These are phyloP conservation scores for Dicroscelio sp. DNA, from an alignment of 2,888 invertebrate genomes.

Conservation along the genomic window DNA sequence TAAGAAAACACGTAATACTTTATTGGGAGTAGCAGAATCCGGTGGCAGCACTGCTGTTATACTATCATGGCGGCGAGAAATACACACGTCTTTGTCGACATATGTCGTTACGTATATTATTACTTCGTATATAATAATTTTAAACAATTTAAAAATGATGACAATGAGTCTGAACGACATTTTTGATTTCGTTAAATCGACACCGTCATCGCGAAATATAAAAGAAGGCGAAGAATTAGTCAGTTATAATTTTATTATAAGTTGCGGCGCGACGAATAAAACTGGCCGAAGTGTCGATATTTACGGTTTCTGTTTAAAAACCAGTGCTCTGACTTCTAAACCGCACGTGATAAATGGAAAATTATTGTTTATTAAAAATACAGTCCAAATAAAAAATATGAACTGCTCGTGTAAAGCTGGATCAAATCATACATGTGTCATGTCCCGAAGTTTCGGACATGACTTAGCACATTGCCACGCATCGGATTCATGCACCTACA, in stretches of 20 bases:
- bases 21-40: not conserved
- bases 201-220: not conserved
- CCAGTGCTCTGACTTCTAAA: constrained; percentile 13
- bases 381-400: constrained; percentile 18
- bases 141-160: not conserved
- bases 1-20: too few species aligned
- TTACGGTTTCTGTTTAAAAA: constrained; percentile 2
- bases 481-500: too few species aligned
- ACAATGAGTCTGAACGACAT: not conserved
- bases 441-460: too few species aligned
- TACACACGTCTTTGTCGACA: not conserved
- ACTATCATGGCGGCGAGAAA: not conserved
- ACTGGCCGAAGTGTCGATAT: not conserved
- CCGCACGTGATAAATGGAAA: constrained; percentile 27
- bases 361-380: not conserved
- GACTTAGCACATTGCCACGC: too few species aligned
- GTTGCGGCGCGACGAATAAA: not conserved
- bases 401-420: constrained; percentile 39
- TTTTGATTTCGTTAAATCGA: not conserved
- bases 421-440: constrained; percentile 2
- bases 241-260: not conserved
- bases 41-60: not conserved
- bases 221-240: not conserved
- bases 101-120: not conserved
- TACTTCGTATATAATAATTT: not conserved